phyloP scores from a whole-genome alignment of 2,113 vertebrate genomes.

The Phoxinus phoxinus region DNA sequence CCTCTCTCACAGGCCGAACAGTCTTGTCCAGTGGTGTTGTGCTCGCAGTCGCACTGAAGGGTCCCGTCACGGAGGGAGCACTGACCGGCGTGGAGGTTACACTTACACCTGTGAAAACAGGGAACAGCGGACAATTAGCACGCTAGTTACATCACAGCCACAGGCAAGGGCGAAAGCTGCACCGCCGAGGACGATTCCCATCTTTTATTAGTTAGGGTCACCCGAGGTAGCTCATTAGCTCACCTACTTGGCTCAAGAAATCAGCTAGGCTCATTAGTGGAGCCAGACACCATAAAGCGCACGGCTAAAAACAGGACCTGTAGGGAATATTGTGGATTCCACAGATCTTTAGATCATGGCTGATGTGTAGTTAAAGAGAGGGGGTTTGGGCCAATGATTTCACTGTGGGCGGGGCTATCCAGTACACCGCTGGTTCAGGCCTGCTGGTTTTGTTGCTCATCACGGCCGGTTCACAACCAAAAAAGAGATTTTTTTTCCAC shows the following conservation, averaged over 20 bases:
- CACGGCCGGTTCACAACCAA: neutral
- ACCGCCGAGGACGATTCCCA: slow-evolving; percentile 13
- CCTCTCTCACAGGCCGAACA: slow-evolving; percentile 86
- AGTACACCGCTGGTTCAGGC: neutral
- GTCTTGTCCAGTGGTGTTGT: slow-evolving; percentile 93
- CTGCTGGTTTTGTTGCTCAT: neutral
- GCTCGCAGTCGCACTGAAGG: slow-evolving; percentile 91
- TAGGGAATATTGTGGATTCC: slow-evolving; percentile 18
- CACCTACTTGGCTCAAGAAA: slow-evolving; percentile 34
- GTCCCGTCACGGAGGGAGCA: slow-evolving; percentile 82
- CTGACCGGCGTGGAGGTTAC: slow-evolving; percentile 89
- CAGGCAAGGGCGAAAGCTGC: slow-evolving; percentile 44
- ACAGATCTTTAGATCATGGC: neutral
- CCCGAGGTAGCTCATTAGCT: slow-evolving; percentile 56
- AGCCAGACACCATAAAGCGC: neutral
- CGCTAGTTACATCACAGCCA: slow-evolving; percentile 29
- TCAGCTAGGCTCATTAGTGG: slow-evolving; percentile 43
- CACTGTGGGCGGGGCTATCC: neutral
- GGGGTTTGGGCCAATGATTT: neutral
- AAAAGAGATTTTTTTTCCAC: no score
- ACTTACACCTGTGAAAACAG: slow-evolving; percentile 84
- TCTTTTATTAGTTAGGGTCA: slow-evolving; percentile 36
- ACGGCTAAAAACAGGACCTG: slow-evolving; percentile 25
- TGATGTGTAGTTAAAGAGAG: neutral
- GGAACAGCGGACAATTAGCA: slow-evolving; percentile 47